Evolutionary conservation across 2,888 invertebrate genomes (phyloP).

Genomic region (Hydraecia micacea): DNA sequence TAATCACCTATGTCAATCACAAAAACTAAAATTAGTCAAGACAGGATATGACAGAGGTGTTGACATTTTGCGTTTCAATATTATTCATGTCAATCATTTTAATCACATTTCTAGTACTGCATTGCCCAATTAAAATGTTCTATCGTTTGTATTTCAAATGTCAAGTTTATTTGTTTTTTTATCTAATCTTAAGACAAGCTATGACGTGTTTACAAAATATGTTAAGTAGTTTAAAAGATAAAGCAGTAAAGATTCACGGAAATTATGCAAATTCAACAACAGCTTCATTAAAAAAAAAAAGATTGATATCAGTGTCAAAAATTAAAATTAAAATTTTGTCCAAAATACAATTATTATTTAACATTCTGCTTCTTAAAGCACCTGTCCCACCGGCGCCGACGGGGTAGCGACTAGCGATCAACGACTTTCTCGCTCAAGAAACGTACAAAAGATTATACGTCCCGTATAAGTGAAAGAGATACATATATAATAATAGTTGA

Average conservation of each 20-base stretch:
- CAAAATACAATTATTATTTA: not conserved
- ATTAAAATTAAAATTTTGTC: conserved; percentile 1
- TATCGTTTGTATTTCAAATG: conserved; percentile 9
- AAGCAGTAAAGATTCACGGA: not conserved
- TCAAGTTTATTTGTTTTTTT: conserved; percentile 21
- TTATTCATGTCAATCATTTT: conserved; percentile 31
- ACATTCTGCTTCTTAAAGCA: not conserved
- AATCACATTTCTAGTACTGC: not conserved
- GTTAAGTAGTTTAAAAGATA: not conserved
- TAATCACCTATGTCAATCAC: conserved; percentile 4
- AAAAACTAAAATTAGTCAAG: conserved; percentile 32
- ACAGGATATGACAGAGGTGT: conserved; percentile 46
- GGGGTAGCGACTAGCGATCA: not conserved
- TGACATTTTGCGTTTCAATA: conserved; percentile 48
- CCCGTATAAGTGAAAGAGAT: not conserved
- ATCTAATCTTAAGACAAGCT: not conserved
- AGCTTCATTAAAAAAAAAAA: not conserved
- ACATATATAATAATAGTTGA: not conserved
- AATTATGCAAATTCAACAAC: not conserved
- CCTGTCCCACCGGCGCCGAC: not conserved
- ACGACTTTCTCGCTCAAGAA: not conserved
- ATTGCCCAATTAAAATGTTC: conserved; percentile 6
- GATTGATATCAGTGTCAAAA: not conserved
- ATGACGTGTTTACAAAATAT: not conserved
- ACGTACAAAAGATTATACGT: not conserved